These are phyloP conservation scores for Microcebus griseorufus DNA, from an alignment of 2,113 vertebrate genomes.

Conservation along the genomic window DNA sequence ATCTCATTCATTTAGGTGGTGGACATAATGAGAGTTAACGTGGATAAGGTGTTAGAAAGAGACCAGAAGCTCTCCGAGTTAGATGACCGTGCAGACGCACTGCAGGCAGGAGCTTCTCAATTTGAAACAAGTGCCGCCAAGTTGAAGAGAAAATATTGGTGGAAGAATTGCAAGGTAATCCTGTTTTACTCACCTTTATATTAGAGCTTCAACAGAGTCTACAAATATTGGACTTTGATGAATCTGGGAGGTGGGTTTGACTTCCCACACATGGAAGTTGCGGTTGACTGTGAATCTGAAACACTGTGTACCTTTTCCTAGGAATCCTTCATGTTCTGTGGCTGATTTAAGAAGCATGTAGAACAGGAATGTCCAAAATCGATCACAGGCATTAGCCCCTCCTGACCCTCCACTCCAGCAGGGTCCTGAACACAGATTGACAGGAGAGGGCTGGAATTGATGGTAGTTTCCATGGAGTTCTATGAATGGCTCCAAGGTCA, in stretches of 20 bases:
- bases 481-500: background rate
- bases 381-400: background rate
- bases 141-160: constrained; percentile 90
- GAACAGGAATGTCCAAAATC: background rate
- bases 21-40: constrained; percentile 98
- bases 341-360: background rate
- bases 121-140: constrained; percentile 95
- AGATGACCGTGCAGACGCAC: constrained; percentile 95
- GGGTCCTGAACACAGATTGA: background rate
- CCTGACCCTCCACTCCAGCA: fast-evolving
- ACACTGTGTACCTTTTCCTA: background rate
- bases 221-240: fast-evolving
- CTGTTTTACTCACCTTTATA: background rate
- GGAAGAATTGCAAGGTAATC: constrained; percentile 91
- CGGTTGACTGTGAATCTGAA: background rate
- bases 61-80: constrained; percentile 96
- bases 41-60: constrained; percentile 96
- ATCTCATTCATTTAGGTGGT: constrained; percentile 88
- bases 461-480: background rate
- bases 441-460: background rate
- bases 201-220: background rate
- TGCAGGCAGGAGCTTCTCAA: constrained; percentile 96
- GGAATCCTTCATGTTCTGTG: background rate
- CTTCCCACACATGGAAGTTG: background rate
- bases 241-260: background rate